Evolutionary conservation across 2,113 vertebrate species (phyloP), one percentile per base, ranked within the genome.

Genomic region (Nothobranchius kuhntae): DNA sequence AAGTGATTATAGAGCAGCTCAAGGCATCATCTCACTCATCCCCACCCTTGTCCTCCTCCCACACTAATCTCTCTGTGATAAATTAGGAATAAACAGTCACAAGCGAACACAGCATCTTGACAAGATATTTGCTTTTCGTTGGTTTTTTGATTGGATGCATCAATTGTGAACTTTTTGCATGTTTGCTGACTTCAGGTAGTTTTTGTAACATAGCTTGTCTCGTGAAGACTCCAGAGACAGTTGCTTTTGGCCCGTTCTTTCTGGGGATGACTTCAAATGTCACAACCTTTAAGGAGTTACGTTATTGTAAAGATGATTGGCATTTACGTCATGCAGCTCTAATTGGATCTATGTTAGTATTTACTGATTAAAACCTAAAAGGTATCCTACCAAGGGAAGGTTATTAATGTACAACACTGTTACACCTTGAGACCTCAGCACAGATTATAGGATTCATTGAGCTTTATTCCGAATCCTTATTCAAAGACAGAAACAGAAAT

Each of bases 221-320:
- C 56, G 21, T 60, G 45, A 52, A 77, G 57, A 44, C 70, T 63
- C 60, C 45, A 3, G 47, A 65, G 53, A 58, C 53, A 46, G 12
- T 36, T 70, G 13, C 52, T 66, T 12, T 64, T 48, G 30, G 60
- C 52, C 26, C 47, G 44, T 12, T 21, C 36, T 45, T 70, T 61
- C 26, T 13, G 53, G 58, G 73, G 68, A 77, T 46, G 53, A 50
- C 53, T 15, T 56, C 15, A 86, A 91, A 91, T 87, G 84, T 77
- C 80, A 80, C 36, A 75, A 87, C 89, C 84, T 91, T 89, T 78
- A 9, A 52, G 15, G 4, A 73, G 17, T 61, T 77, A 13, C n/a
- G 53, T 64, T 54, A 45, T 73, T 48, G 73, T 61, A 21, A 66
- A 59, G 53, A 17, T 70, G 71, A 77, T 42, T 81, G 66, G 68